These are phyloP conservation scores for Cydia strobilella DNA, from an alignment of 1,140 invertebrate species.

Conservation along the genomic window DNA sequence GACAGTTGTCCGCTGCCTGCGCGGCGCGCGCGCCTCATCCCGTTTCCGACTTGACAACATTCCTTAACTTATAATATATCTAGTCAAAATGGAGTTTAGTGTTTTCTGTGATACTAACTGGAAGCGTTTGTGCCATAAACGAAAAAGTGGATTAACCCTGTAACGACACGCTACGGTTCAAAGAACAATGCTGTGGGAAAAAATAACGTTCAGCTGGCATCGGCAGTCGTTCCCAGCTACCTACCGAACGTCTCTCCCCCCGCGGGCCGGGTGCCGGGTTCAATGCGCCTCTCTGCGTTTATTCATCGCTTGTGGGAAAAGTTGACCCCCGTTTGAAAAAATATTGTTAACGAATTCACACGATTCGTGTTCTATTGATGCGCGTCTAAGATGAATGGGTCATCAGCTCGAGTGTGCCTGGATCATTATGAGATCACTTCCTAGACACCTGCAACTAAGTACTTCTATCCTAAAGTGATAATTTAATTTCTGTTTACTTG, in stretches of 20 bases:
- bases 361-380: constrained; percentile 62
- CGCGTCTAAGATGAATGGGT: constrained; percentile 59
- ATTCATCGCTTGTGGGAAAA: constrained; percentile 80
- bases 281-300: constrained; percentile 78
- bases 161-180: constrained; percentile 70
- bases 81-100: constrained; percentile 67
- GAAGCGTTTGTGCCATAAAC: constrained; percentile 49
- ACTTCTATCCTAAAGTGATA: constrained; percentile 16
- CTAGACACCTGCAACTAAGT: constrained; percentile 5
- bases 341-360: constrained; percentile 79
- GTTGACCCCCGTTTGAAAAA: constrained; percentile 77
- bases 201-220: constrained; percentile 80
- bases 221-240: constrained; percentile 79
- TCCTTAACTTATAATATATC: constrained; percentile 55
- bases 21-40: constrained; percentile 70
- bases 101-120: constrained; percentile 38
- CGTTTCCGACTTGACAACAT: constrained; percentile 46
- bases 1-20: constrained; percentile 68
- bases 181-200: constrained; percentile 80
- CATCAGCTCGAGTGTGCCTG: constrained; percentile 24
- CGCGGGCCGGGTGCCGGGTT: constrained; percentile 74
- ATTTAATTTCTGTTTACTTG: constrained; percentile 20
- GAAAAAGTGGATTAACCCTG: constrained; percentile 55
- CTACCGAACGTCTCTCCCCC: constrained; percentile 72
- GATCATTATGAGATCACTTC: constrained; percentile 6